Evolutionary conservation across 2,113 vertebrate genomes (phyloP).

Genomic region (Stercorarius parasiticus): DNA sequence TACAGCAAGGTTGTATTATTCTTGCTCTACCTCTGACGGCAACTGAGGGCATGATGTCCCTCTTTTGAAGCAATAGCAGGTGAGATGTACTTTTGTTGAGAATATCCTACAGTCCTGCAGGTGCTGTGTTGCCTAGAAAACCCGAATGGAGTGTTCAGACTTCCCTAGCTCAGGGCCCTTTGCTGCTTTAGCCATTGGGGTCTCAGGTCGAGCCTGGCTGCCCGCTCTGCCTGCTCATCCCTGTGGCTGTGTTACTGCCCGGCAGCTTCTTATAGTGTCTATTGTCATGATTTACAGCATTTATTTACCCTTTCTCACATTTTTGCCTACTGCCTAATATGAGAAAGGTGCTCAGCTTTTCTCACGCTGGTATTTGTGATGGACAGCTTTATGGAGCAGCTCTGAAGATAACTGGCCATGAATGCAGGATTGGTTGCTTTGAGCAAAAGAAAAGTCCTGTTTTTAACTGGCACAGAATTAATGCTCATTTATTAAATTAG

Average conservation of each 20-base stretch:
- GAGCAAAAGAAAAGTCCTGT: background rate
- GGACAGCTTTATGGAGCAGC: background rate
- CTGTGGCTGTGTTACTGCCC: background rate
- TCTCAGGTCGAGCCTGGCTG: background rate
- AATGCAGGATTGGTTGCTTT: background rate
- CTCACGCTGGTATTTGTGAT: background rate
- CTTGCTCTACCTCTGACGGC: background rate
- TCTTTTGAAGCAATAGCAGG: background rate
- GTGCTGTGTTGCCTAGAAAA: background rate
- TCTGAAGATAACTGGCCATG: background rate
- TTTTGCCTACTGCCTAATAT: background rate
- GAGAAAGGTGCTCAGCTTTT: background rate
- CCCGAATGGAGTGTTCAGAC: background rate
- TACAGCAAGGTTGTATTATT: background rate
- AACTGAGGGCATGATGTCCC: background rate
- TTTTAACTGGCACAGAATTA: background rate
- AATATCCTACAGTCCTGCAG: fast-evolving
- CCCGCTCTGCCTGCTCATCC: background rate
- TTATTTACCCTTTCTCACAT: background rate
- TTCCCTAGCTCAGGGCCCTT: background rate
- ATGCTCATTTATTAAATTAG: background rate
- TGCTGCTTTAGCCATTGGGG: background rate
- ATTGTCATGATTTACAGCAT: background rate
- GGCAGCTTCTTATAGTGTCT: background rate
- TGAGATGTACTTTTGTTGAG: background rate